Conservation (phyloP, 2,888 invertebrate genomes). For the Lasioglossum calceatum region DNA sequence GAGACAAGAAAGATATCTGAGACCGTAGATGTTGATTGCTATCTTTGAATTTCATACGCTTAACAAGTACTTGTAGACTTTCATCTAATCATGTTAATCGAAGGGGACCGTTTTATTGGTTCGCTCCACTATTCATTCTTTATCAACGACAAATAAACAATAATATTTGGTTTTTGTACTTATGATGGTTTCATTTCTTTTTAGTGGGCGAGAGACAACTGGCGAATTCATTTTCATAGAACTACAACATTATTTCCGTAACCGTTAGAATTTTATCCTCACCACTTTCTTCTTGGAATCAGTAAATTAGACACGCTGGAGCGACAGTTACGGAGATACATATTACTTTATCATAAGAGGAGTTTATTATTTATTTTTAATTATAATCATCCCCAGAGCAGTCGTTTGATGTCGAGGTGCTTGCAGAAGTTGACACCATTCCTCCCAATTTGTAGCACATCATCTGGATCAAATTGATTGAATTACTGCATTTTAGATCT, state of each 20-base stretch:
- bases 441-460: background rate
- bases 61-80: slow-evolving; percentile 20
- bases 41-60: slow-evolving; percentile 23
- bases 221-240: background rate
- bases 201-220: background rate
- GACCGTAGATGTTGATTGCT: slow-evolving; percentile 18
- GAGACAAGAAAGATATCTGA: background rate
- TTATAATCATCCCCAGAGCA: background rate
- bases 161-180: background rate
- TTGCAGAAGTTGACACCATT: background rate
- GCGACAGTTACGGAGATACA: no score
- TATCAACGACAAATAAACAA: background rate
- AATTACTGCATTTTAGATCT: background rate
- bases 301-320: no score
- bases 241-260: background rate
- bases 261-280: no score
- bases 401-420: no score
- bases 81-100: slow-evolving; percentile 31
- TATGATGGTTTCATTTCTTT: background rate
- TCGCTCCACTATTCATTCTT: background rate
- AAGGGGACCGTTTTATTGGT: background rate
- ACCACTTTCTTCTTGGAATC: no score
- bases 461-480: background rate
- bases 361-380: background rate
- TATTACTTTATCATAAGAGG: background rate